These are phyloP conservation scores for Drosophila kanekoi DNA, from an alignment of 2,888 invertebrate genomes.

Conservation along the genomic window DNA sequence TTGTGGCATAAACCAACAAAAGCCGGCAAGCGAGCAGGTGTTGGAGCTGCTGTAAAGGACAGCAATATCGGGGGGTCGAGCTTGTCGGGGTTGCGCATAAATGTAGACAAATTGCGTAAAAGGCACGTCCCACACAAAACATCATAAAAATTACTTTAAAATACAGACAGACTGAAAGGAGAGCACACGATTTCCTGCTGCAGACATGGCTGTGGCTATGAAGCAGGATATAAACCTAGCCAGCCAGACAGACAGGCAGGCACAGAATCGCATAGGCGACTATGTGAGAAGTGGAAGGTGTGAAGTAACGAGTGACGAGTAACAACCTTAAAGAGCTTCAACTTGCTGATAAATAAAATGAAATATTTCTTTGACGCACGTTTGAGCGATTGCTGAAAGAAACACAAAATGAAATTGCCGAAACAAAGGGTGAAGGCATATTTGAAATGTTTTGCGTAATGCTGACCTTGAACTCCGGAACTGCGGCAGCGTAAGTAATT, in stretches of 20 bases:
- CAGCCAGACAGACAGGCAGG: background rate
- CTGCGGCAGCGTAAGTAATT: slow-evolving; percentile 33
- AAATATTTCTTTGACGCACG: slow-evolving; percentile 21
- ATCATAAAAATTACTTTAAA: slow-evolving; percentile 63
- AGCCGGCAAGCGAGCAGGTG: slow-evolving; percentile 40
- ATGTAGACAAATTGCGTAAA: slow-evolving; percentile 67
- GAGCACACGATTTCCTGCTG: slow-evolving; percentile 34
- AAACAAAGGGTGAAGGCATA: background rate
- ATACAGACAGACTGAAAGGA: slow-evolving; percentile 16
- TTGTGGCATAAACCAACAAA: slow-evolving; percentile 58
- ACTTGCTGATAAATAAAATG: background rate
- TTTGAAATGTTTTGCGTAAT: background rate
- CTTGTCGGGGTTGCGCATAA: slow-evolving; percentile 21
- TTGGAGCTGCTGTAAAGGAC: background rate
- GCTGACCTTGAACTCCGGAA: slow-evolving; percentile 25
- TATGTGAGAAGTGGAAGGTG: slow-evolving; percentile 11
- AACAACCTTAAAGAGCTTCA: slow-evolving; percentile 17
- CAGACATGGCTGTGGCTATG: slow-evolving; percentile 19
- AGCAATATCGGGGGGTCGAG: background rate
- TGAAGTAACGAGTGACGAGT: background rate
- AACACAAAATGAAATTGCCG: slow-evolving; percentile 11
- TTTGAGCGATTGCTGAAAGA: background rate
- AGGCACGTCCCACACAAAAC: slow-evolving; percentile 59
- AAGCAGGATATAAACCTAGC: background rate
- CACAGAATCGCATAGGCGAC: slow-evolving; percentile 6